These are phyloP conservation scores for Neotoma lepida DNA, from an alignment of 2,113 vertebrate genomes.

Conservation along the genomic window DNA sequence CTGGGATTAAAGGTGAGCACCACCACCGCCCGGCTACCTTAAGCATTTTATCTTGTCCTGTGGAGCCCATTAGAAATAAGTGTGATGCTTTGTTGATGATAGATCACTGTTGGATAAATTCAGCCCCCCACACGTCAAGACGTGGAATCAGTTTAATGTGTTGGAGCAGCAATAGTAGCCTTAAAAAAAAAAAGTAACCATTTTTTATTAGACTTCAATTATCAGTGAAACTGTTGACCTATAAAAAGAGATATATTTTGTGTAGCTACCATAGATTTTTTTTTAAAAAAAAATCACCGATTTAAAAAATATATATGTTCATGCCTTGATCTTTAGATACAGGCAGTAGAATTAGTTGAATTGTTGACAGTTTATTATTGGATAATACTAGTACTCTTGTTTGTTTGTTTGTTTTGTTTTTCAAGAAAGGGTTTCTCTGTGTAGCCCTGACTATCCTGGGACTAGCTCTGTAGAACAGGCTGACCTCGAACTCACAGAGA, in stretches of 20 bases:
- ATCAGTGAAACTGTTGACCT: background rate
- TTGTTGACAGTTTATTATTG: background rate
- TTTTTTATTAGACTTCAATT: conserved; percentile 28
- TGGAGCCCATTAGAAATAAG: background rate
- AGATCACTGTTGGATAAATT: conserved; percentile 89
- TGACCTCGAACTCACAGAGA: background rate
- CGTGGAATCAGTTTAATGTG: conserved; percentile 91
- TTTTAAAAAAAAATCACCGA: background rate
- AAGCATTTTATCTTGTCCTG: conserved; percentile 1
- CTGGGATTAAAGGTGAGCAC: too few relatives aligned
- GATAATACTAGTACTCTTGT: background rate
- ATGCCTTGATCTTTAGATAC: background rate
- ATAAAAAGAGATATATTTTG: conserved; percentile 43
- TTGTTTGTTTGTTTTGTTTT: background rate
- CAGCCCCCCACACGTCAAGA: conserved; percentile 61
- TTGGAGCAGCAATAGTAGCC: conserved; percentile 98
- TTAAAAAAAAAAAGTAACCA: conserved; percentile 58
- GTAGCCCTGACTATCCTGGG: background rate
- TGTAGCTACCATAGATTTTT: background rate
- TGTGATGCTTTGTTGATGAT: background rate
- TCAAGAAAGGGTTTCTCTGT: background rate
- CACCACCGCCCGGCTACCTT: too few relatives aligned
- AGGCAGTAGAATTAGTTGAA: background rate
- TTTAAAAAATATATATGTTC: background rate
- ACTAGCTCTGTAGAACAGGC: background rate